Conservation (phyloP, 2,888 invertebrate species). For the Stramonita haemastoma region DNA sequence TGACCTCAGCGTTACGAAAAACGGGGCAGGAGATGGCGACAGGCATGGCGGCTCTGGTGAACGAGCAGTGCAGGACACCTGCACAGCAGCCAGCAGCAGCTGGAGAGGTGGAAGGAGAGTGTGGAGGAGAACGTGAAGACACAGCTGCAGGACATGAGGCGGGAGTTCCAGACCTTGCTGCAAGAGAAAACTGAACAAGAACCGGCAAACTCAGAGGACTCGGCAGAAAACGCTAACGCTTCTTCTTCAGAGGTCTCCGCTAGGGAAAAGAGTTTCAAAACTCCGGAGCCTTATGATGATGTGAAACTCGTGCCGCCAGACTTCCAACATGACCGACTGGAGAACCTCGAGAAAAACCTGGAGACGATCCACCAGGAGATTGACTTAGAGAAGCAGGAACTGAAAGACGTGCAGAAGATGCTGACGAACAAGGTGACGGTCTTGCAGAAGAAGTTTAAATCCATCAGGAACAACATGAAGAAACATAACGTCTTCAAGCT, state of each 20-base stretch:
- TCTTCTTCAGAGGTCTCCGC: neutral
- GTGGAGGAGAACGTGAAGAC: neutral
- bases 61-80: neutral
- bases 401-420: neutral
- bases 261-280: slow-evolving; percentile 15
- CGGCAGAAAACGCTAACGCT: neutral
- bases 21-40: slow-evolving; percentile 19
- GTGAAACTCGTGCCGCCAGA: neutral
- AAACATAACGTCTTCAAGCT: neutral
- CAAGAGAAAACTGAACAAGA: slow-evolving; percentile 1
- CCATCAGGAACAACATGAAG: neutral
- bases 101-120: slow-evolving; percentile 3
- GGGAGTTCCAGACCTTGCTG: neutral
- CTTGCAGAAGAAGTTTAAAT: neutral
- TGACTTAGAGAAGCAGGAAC: neutral
- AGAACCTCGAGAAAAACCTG: neutral
- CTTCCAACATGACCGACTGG: neutral
- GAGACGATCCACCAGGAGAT: neutral
- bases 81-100: neutral
- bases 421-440: neutral
- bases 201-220: neutral
- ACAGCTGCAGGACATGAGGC: slow-evolving; percentile 2
- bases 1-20: neutral
- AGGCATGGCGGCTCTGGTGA: slow-evolving; percentile 31
- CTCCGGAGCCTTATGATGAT: neutral